Evolutionary conservation across 1,140 invertebrate genomes (phyloP).

Genomic region (Notospermus geniculatus): DNA sequence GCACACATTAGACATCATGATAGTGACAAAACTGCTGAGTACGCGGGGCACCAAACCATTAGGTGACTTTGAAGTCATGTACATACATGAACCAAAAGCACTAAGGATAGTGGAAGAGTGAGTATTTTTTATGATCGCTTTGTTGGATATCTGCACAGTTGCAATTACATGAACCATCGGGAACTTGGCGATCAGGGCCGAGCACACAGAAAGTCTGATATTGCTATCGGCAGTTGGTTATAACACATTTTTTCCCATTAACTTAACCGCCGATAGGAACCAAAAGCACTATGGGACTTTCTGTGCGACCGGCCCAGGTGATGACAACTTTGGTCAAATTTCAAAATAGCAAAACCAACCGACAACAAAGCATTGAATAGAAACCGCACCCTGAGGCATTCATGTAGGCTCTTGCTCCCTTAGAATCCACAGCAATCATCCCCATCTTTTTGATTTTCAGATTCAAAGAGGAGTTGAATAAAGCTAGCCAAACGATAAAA

Average conservation of each 20-base stretch:
- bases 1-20: slow-evolving; percentile 48
- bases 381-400: not conserved
- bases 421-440: not conserved
- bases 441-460: slow-evolving; percentile 1
- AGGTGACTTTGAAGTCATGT: slow-evolving; percentile 55
- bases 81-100: slow-evolving; percentile 46
- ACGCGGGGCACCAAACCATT: slow-evolving; percentile 49
- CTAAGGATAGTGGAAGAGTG: slow-evolving; percentile 46
- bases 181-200: no score
- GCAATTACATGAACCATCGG: not conserved
- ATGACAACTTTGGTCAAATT: no score
- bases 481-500: not conserved
- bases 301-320: no score
- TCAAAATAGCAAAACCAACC: no score
- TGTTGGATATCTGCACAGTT: not conserved
- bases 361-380: not conserved
- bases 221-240: no score
- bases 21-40: slow-evolving; percentile 52
- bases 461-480: not conserved
- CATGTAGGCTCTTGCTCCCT: not conserved
- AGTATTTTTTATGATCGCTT: slow-evolving; percentile 38
- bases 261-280: no score
- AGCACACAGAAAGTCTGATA: no score
- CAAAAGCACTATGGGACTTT: no score
- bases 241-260: no score